phyloP scores from a whole-genome alignment of 2,797 vertebrate genomes.

The Sebastes hopkinsi region DNA sequence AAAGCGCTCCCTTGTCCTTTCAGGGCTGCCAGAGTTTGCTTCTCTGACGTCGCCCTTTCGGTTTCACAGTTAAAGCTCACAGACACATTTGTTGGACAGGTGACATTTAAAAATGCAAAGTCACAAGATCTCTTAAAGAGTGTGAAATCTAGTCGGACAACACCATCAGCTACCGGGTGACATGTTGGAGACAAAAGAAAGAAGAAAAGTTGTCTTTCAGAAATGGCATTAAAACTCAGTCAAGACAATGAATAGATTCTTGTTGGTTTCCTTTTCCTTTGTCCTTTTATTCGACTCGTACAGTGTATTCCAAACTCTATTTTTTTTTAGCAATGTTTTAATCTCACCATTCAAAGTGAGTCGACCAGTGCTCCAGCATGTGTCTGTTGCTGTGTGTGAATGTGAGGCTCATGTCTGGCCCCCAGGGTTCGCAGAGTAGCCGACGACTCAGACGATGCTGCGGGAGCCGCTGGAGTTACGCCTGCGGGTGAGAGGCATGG shows the following conservation, averaged over 20 bases:
- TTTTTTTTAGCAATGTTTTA: slow-evolving; percentile 39
- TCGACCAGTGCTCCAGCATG: slow-evolving; percentile 33
- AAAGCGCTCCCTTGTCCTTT: slow-evolving; percentile 25
- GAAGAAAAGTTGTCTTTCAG: slow-evolving; percentile 42
- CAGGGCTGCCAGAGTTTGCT: neutral
- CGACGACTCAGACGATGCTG: slow-evolving; percentile 87
- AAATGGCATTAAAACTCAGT: slow-evolving; percentile 51
- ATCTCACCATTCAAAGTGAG: slow-evolving; percentile 35
- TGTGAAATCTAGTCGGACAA: slow-evolving; percentile 54
- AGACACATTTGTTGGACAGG: slow-evolving; percentile 24
- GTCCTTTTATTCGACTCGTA: neutral
- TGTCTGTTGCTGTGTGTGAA: slow-evolving; percentile 12
- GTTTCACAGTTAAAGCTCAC: slow-evolving; percentile 32
- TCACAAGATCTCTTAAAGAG: slow-evolving; percentile 32
- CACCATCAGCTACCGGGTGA: slow-evolving; percentile 58
- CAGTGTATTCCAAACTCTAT: neutral
- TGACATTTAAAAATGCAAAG: slow-evolving; percentile 60
- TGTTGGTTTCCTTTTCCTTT: slow-evolving; percentile 29
- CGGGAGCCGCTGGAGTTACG: slow-evolving; percentile 95
- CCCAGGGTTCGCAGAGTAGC: neutral
- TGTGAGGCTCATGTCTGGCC: neutral
- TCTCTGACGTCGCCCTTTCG: neutral
- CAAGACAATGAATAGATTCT: slow-evolving; percentile 38
- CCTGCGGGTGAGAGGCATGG: slow-evolving; percentile 89
- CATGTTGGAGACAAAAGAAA: slow-evolving; percentile 48